Conservation (phyloP, 2,888 invertebrate species). For the Orchesellides sinensis region DNA sequence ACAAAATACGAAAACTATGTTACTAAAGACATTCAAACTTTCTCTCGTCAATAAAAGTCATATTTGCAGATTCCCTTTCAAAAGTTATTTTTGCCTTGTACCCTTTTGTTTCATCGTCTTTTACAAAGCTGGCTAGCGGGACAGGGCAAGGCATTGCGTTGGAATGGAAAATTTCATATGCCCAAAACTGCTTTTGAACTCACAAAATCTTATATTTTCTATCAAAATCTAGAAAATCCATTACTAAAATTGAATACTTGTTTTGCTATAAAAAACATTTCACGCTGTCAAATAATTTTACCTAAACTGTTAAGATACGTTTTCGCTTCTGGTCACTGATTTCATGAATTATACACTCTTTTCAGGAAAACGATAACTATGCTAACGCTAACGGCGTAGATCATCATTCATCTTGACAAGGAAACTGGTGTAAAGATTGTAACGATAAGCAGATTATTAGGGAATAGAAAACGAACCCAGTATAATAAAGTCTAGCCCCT, state of each 20-base stretch:
- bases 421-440: too few relatives aligned
- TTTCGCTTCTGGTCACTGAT: conserved; percentile 22
- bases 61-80: neutral
- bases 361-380: neutral
- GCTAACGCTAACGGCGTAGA: neutral
- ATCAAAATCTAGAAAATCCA: conserved; percentile 13
- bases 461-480: too few relatives aligned
- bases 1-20: neutral
- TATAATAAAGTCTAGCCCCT: too few relatives aligned
- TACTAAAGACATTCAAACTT: conserved; percentile 1
- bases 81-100: neutral
- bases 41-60: conserved; percentile 3
- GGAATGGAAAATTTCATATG: neutral
- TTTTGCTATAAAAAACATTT: neutral
- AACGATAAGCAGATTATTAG: too few relatives aligned
- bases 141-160: too few relatives aligned
- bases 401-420: conserved; percentile 21
- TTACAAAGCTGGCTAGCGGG: too few relatives aligned
- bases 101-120: too few relatives aligned
- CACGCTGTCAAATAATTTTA: neutral
- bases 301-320: conserved; percentile 7
- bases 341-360: conserved; percentile 41
- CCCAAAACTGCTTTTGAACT: neutral
- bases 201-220: neutral
- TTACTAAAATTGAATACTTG: conserved; percentile 26